Evolutionary conservation across 2,888 invertebrate genomes (phyloP), one percentile per base, ranked within the genome.

Genomic region (Harpalus rubripes): DNA sequence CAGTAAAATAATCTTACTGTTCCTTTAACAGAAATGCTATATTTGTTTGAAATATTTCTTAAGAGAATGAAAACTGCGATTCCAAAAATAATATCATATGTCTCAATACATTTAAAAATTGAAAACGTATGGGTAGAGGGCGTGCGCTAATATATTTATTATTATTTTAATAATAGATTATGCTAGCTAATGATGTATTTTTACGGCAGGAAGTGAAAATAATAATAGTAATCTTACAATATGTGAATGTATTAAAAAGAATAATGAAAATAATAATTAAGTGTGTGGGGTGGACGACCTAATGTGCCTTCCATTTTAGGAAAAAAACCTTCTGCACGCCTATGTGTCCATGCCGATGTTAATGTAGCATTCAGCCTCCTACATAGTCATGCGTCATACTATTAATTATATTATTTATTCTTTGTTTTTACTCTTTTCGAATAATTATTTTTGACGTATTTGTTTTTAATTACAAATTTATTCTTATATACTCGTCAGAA

Each of bases 401-500:
- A 68, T 68, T 68, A 68, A 68, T 68, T 68, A 68, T 63, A 63
- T 63, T 68, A 68, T 68, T 68, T 63, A 63, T 63, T 63, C 63
- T 63, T 63, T 63, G 63, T 59, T 68, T 68, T 39, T 15, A 68
- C 68, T 7, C 32, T 68, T 7, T 26, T 68, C 39, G 15, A 68
- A 68, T 68, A 68, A 68, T 68, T 68, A 68, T 68, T 68, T 68
- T 68, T 39, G 68, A 68, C 68, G 68, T 68, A 68, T 68, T 68
- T 68, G 39, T 32, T 68, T 68, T 68, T 68, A 68, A 68, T 68
- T 68, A 63, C 63, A 63, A 63, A 63, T 26, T 63, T 63, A 68
- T 68, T 68, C 68, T 68, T 4, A 39, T 68, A 39, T 3, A 39
- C 68, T 68, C 68, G 32, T 68, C 68, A 68, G 5, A 12, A 12